Base-by-base conservation (phyloP, 2,888 invertebrate species). In the Drosophila histrio region DNA sequence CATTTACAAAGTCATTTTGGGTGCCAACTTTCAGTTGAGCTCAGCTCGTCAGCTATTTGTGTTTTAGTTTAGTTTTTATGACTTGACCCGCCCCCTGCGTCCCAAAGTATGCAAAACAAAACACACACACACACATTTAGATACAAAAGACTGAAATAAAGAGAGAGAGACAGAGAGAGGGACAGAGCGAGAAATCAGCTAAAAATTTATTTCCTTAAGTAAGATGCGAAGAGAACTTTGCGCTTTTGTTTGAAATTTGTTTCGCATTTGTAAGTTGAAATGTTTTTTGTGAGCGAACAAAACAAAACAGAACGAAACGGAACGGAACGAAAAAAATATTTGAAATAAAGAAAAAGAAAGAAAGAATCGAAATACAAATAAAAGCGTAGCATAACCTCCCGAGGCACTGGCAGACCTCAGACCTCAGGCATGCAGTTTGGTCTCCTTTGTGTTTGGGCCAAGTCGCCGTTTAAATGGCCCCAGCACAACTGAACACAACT, bases 191-290 rank as follows among this genome's bases (percentile, higher is more conserved):
- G 75, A 88, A 86, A 86, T 77, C 80, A 80, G 88, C 84, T 83
- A 71, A 83, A 80, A 86, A 86, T 88, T 38, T 83, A 86, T 86
- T 87, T 83, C 58, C 58, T 73, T 65, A 56, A 58, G 52, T 59
- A 49, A 60, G 59, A 57, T 43, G 46, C 36, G 47, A 56, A 50
- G 58, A 53, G 65, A 87, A 85, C 72, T 85, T 78, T 87, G 68
- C 82, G 86, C 79, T 87, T 84, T 85, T 85, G 84, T 88, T 85
- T 87, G 81, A 88, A 87, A 85, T 87, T 85, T 88, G 84, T 84
- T 85, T 88, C 85, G 86, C 76, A 87, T 82, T 82, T 82, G 87
- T 87, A 82, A 78, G 87, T 76, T 81, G 82, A 85, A 87, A 87
- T 87, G 87, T 75, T 78, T 87, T 87, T 60, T 60, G 58, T 44